These are phyloP conservation scores for Carcharodon carcharias DNA, from an alignment of 2,797 vertebrate species.

Conservation along the genomic window DNA sequence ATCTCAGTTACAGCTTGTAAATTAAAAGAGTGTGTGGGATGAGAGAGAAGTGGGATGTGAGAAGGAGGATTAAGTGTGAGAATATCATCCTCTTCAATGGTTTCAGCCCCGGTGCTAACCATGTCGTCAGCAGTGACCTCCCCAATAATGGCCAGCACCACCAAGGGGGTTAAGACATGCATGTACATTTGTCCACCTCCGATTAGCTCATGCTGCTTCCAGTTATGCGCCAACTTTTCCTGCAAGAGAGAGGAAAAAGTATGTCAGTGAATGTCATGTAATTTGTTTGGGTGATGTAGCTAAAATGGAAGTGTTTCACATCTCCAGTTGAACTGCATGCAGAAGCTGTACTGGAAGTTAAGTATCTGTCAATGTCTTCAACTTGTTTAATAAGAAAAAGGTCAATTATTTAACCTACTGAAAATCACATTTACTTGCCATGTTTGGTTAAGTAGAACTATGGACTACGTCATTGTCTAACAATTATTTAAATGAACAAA, in stretches of 20 bases:
- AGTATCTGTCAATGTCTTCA: background rate
- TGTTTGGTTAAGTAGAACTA: constrained; percentile 14
- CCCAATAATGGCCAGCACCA: no score
- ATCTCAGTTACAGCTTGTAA: background rate
- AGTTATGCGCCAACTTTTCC: no score
- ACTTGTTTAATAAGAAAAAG: background rate
- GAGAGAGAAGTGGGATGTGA: background rate
- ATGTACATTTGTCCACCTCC: no score
- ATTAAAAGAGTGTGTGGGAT: background rate
- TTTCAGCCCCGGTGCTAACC: no score
- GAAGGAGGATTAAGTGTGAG: background rate
- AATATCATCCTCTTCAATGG: background rate
- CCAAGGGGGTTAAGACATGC: no score
- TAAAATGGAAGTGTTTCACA: background rate
- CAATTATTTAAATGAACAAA: constrained; percentile 17
- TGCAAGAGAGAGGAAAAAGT: no score
- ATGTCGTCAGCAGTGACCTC: no score
- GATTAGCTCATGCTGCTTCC: no score
- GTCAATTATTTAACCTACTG: constrained; percentile 13
- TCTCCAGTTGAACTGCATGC: background rate
- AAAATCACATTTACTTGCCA: background rate
- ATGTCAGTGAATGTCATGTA: no score
- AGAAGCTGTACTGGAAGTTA: background rate
- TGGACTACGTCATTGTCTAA: background rate
- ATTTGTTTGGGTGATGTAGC: no score